phyloP scores from a whole-genome alignment of 2,113 vertebrate species.

The Pithys albifrons region DNA sequence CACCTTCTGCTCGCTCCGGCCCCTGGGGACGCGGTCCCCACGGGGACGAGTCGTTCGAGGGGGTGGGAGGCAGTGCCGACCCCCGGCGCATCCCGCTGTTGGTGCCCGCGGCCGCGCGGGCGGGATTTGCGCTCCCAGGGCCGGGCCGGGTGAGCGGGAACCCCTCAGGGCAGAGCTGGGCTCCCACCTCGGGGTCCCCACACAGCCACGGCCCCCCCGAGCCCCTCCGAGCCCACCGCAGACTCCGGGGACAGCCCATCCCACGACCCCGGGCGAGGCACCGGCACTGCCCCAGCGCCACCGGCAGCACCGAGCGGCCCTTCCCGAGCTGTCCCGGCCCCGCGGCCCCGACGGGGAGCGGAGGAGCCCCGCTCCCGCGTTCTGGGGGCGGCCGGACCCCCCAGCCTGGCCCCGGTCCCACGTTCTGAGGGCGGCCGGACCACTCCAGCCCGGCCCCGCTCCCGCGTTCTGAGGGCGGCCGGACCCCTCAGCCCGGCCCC shows the following conservation, averaged over 20 bases:
- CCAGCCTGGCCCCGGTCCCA: no score
- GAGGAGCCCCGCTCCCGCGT: no score
- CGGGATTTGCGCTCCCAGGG: neutral
- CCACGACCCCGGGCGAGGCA: neutral
- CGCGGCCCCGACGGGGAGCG: neutral
- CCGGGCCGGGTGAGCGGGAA: neutral
- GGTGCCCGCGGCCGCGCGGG: neutral
- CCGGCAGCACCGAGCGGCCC: neutral
- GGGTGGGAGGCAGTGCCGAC: neutral
- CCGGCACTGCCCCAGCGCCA: neutral
- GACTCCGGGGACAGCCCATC: no score
- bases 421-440: fast-evolving
- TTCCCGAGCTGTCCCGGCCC: neutral
- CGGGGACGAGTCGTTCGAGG: neutral
- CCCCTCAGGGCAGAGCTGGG: neutral
- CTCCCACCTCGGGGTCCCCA: neutral
- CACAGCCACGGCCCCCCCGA: neutral
- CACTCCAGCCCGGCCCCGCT: no score
- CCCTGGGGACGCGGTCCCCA: neutral
- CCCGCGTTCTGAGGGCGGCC: fast-evolving
- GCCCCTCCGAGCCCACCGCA: neutral
- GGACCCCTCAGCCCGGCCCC: no score
- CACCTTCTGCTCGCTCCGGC: neutral
- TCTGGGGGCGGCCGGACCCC: no score
- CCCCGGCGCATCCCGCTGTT: neutral